phyloP scores from a whole-genome alignment of 2,888 invertebrate species.

The Aphrophora alni region DNA sequence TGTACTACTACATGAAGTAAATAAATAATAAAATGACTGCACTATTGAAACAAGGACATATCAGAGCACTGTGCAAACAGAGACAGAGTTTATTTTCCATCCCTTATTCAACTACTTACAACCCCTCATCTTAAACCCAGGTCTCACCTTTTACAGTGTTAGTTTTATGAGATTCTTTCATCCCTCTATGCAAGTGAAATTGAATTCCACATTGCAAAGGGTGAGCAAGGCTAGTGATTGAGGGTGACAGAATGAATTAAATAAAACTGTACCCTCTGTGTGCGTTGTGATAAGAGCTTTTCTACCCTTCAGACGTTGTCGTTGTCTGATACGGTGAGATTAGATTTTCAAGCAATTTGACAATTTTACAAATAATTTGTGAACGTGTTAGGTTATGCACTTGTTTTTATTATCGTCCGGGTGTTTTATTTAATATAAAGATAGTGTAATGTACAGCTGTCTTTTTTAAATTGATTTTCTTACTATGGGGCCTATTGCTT shows the following conservation, averaged over 20 bases:
- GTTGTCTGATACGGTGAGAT: slow-evolving; percentile 16
- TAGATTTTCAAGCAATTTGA: slow-evolving; percentile 37
- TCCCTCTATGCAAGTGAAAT: slow-evolving; percentile 31
- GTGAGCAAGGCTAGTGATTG: slow-evolving; percentile 31
- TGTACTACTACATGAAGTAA: no score
- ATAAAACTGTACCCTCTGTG: slow-evolving; percentile 33
- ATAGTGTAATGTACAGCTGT: neutral
- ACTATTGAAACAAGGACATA: no score
- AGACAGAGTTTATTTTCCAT: neutral
- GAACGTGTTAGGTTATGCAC: neutral
- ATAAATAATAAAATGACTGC: no score
- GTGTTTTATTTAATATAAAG: neutral
- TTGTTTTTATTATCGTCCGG: neutral
- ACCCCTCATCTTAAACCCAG: slow-evolving; percentile 25
- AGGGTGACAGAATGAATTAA: slow-evolving; percentile 43
- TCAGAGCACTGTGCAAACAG: no score
- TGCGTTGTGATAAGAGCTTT: slow-evolving; percentile 29
- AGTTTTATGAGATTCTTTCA: slow-evolving; percentile 40
- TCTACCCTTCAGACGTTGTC: neutral
- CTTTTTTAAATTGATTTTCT: no score
- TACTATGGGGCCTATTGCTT: no score
- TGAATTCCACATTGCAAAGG: slow-evolving; percentile 36
- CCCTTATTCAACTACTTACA: neutral
- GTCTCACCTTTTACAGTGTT: slow-evolving; percentile 39
- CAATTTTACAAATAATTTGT: slow-evolving; percentile 39